A percentile compares a stretch with the other conserved stretches of the same genome.
These are phyloP conservation scores for Neosilurus mollespiculum DNA, from an alignment of 2,797 vertebrate species.

Conservation along the genomic window DNA sequence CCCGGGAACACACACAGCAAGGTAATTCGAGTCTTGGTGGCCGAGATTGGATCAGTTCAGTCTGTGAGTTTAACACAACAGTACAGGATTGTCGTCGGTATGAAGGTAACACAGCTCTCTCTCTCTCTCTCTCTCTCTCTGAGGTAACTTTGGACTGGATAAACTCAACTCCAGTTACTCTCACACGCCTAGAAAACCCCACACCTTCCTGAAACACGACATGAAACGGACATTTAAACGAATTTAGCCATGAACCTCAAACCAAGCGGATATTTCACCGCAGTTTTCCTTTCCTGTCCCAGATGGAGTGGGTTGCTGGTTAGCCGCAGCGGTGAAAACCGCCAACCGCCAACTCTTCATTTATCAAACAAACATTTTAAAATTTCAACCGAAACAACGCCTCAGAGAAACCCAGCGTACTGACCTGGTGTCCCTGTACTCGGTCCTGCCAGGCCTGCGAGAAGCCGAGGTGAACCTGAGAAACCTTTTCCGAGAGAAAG, in stretches of 20 bases:
- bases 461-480: slow-evolving; percentile 39
- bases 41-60: neutral
- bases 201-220: too few species aligned
- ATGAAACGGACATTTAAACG: neutral
- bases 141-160: neutral
- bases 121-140: too few species aligned
- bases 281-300: neutral
- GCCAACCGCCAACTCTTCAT: slow-evolving; percentile 41
- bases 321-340: slow-evolving; percentile 50
- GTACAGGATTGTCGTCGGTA: neutral
- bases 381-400: neutral
- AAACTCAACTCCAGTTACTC: neutral
- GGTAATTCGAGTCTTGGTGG: neutral
- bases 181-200: neutral
- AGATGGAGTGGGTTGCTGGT: slow-evolving; percentile 32
- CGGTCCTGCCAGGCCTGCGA: slow-evolving; percentile 39
- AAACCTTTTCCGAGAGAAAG: neutral
- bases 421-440: slow-evolving; percentile 42
- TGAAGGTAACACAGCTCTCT: neutral
- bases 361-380: slow-evolving; percentile 32
- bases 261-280: slow-evolving; percentile 15
- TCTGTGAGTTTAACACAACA: neutral
- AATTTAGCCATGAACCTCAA: too few species aligned
- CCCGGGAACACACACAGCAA: too few species aligned
- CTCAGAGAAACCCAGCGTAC: slow-evolving; percentile 24